Evolutionary conservation across 2,797 vertebrate species (phyloP).

Genomic region (Anguilla megastoma): DNA sequence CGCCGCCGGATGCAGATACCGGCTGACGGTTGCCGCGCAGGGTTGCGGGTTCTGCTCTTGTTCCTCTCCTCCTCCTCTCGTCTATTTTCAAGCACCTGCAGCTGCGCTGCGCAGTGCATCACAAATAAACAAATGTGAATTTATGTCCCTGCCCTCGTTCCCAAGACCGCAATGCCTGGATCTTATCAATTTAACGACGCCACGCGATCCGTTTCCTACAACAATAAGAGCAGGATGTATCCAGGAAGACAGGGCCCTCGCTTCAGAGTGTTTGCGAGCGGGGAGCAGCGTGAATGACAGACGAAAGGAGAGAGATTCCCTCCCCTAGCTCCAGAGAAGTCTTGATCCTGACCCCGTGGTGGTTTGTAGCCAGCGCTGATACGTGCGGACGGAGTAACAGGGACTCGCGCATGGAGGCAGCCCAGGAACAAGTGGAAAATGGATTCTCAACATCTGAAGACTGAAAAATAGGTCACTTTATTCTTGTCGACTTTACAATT

Average conservation of each 20-base stretch:
- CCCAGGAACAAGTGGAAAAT: slow-evolving; percentile 63
- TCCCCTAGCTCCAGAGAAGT: background rate
- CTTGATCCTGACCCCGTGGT: background rate
- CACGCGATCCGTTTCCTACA: background rate
- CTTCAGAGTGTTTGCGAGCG: background rate
- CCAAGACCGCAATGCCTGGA: background rate
- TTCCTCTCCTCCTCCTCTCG: background rate
- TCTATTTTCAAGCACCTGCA: background rate
- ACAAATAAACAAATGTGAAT: slow-evolving; percentile 1
- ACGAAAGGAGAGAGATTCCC: background rate
- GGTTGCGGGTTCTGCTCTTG: background rate
- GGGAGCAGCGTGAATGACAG: background rate
- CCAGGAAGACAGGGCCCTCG: background rate
- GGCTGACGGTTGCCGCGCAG: background rate
- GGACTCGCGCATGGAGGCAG: background rate
- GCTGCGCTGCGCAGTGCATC: background rate
- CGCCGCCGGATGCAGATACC: background rate
- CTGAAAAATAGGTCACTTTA: slow-evolving; percentile 75
- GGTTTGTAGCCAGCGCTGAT: background rate
- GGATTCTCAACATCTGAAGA: slow-evolving; percentile 69
- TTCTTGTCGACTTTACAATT: slow-evolving; percentile 62
- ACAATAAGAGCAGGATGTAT: background rate
- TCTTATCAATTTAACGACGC: background rate
- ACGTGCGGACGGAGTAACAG: background rate
- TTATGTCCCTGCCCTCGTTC: background rate